Evolutionary conservation across 2,797 vertebrate genomes (phyloP).

Genomic region (Benthosema pterotum): DNA sequence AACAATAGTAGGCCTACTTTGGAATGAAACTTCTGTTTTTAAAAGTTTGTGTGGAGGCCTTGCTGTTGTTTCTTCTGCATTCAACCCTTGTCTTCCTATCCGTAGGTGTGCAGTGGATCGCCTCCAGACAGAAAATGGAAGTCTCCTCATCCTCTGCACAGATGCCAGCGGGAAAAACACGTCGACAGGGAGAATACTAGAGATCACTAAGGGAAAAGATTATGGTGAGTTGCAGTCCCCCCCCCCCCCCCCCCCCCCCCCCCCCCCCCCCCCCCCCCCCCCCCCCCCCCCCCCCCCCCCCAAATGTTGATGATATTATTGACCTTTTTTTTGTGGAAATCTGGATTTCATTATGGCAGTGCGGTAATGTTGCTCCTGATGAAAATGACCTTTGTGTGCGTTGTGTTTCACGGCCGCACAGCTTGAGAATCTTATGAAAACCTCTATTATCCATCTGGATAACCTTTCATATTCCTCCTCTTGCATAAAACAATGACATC

Average conservation of each 20-base stretch:
- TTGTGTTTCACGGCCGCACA: conserved; percentile 36
- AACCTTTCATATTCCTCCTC: conserved; percentile 40
- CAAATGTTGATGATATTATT: conserved; percentile 15
- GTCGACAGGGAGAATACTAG: conserved; percentile 91
- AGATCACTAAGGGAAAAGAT: conserved; percentile 94
- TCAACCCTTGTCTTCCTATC: conserved; percentile 32
- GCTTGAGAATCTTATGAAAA: conserved; percentile 37
- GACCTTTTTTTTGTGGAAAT: conserved; percentile 19
- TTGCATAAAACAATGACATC: conserved; percentile 45
- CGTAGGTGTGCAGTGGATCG: conserved; percentile 94
- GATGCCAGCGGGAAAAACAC: conserved; percentile 92
- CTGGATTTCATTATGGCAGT: conserved; percentile 31
- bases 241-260: conserved; percentile 20
- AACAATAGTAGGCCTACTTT: too few relatives aligned
- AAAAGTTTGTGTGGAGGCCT: conserved; percentile 3
- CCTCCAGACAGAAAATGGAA: conserved; percentile 88
- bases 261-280: conserved; percentile 32
- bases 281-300: conserved; percentile 29
- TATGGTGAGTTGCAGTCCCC: conserved; percentile 87
- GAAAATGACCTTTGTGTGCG: conserved; percentile 28
- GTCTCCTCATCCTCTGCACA: conserved; percentile 93
- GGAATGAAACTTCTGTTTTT: too few relatives aligned
- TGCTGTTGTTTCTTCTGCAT: conserved; percentile 1
- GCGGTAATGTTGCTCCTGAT: conserved; percentile 21
- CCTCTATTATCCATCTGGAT: conserved; percentile 41